Percentiles rank a stretch among this genome's conserved stretches.
These are phyloP conservation scores for Protula sp. DNA, from an alignment of 2,888 invertebrate genomes.

Conservation along the genomic window DNA sequence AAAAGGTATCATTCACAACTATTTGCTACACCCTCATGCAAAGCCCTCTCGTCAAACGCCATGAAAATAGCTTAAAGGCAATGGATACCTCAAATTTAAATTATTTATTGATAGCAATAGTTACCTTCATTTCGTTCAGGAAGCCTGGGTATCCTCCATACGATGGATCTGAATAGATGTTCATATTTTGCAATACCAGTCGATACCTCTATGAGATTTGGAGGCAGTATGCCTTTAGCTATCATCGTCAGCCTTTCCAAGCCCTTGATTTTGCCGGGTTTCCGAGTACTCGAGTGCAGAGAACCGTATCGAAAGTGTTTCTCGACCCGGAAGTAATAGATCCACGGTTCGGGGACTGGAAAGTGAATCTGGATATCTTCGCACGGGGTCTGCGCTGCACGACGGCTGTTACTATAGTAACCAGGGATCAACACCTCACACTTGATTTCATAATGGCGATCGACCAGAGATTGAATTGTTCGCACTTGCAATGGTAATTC, in stretches of 20 bases:
- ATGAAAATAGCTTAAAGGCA: too few relatives aligned
- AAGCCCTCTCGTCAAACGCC: too few relatives aligned
- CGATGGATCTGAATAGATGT: constrained; percentile 93
- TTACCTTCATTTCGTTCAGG: constrained; percentile 98
- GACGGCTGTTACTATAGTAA: constrained; percentile 89
- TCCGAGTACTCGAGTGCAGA: constrained; percentile 77
- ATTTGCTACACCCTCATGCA: too few relatives aligned
- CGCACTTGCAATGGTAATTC: constrained; percentile 94
- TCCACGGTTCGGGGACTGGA: constrained; percentile 99
- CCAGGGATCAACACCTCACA: constrained; percentile 95
- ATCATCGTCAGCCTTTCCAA: constrained; percentile 51
- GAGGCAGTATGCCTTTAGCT: constrained; percentile 45
- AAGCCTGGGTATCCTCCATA: constrained; percentile 94
- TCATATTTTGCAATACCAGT: constrained; percentile 96
- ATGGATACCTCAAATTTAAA: too few relatives aligned
- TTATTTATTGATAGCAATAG: too few relatives aligned
- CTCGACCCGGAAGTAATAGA: constrained; percentile 95
- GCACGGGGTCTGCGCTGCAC: constrained; percentile 72
- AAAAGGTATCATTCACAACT: too few relatives aligned
- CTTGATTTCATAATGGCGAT: constrained; percentile 77
- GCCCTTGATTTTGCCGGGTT: constrained; percentile 60
- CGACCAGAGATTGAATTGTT: constrained; percentile 64
- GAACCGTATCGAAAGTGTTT: constrained; percentile 96
- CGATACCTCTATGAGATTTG: constrained; percentile 60
- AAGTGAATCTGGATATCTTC: constrained; percentile 80